These are phyloP conservation scores for Propithecus perrieri DNA, from an alignment of 2,797 vertebrate genomes.

Conservation along the genomic window DNA sequence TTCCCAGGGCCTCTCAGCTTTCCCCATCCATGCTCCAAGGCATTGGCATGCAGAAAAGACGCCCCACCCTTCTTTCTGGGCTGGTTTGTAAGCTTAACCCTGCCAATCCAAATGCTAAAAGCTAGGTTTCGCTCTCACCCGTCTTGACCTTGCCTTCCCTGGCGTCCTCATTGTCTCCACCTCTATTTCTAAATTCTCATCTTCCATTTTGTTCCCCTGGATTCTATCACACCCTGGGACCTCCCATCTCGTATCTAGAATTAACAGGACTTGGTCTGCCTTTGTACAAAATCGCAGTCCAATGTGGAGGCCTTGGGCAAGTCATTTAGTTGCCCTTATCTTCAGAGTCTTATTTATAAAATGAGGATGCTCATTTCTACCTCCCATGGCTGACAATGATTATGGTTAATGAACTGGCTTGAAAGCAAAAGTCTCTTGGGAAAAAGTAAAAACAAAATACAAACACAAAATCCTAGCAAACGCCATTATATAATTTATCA, in stretches of 20 bases:
- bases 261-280: neutral
- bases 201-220: neutral
- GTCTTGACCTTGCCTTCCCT: neutral
- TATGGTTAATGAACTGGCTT: neutral
- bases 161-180: neutral
- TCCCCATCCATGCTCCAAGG: neutral
- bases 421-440: neutral
- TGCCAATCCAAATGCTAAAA: neutral
- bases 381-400: neutral
- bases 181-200: neutral
- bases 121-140: neutral
- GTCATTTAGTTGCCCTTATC: neutral
- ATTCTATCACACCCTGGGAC: neutral
- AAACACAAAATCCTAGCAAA: conserved; percentile 16
- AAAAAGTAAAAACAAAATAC: conserved; percentile 32
- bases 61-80: neutral
- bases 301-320: neutral
- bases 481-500: neutral
- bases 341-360: neutral
- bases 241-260: neutral
- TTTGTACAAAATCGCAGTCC: neutral
- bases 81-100: neutral
- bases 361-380: neutral
- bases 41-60: neutral
- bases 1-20: neutral